These are phyloP conservation scores for Reticulitermes speratus DNA, from an alignment of 1,140 invertebrate species.

Conservation along the genomic window DNA sequence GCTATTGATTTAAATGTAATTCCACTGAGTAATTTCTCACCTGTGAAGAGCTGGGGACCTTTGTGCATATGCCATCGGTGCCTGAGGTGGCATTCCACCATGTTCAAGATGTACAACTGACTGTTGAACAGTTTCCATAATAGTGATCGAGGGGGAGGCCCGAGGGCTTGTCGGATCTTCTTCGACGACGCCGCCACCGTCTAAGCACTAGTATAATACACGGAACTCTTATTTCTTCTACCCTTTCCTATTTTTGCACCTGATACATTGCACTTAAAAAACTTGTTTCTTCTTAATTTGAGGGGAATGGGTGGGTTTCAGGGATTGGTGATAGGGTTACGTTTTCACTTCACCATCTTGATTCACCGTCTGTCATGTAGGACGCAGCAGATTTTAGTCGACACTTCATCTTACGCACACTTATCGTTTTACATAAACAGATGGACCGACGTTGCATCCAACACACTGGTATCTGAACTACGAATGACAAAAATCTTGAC, in stretches of 20 bases:
- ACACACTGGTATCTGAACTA: neutral
- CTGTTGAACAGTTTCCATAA: slow-evolving; percentile 32
- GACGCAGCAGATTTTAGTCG: slow-evolving; percentile 15
- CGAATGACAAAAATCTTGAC: neutral
- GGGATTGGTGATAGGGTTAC: neutral
- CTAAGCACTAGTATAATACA: slow-evolving; percentile 5
- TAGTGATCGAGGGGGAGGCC: slow-evolving; percentile 22
- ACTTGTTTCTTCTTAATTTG: slow-evolving; percentile 14
- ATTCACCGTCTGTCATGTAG: neutral
- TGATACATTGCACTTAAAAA: neutral
- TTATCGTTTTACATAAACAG: neutral
- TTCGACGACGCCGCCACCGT: neutral
- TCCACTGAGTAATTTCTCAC: slow-evolving; percentile 30
- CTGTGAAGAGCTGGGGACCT: slow-evolving; percentile 39
- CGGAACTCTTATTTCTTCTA: neutral
- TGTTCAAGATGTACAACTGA: slow-evolving; percentile 40
- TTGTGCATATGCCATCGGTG: slow-evolving; percentile 40
- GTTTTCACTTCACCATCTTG: slow-evolving; percentile 15
- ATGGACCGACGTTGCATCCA: neutral
- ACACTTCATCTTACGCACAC: neutral
- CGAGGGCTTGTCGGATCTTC: slow-evolving; percentile 15
- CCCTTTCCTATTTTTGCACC: neutral
- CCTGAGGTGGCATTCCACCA: slow-evolving; percentile 40
- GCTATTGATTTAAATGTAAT: neutral
- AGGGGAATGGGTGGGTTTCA: neutral